These are phyloP conservation scores for Colletes latitarsis DNA, from an alignment of 1,140 invertebrate genomes.

Conservation along the genomic window DNA sequence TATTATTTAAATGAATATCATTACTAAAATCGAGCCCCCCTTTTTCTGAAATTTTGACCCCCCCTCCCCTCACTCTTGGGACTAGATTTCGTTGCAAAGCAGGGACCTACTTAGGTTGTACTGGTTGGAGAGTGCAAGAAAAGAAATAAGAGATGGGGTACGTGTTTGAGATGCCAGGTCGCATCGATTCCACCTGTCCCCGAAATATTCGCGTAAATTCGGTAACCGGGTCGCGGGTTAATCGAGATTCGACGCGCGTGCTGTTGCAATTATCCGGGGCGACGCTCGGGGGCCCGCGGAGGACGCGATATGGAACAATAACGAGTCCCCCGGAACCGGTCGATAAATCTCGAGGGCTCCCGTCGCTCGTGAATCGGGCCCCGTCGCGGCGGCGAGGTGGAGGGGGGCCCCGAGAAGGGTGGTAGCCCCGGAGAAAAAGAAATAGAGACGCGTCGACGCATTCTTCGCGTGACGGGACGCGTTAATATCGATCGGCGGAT, in stretches of 20 bases:
- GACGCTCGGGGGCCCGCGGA: not conserved
- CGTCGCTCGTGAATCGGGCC: slow-evolving; percentile 21
- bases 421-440: slow-evolving; percentile 34
- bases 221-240: not conserved
- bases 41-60: too few species aligned
- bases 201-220: slow-evolving; percentile 5
- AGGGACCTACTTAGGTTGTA: too few species aligned
- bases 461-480: slow-evolving; percentile 61
- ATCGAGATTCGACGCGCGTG: slow-evolving; percentile 24
- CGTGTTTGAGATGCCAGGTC: too few species aligned
- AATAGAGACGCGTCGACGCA: slow-evolving; percentile 55
- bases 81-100: too few species aligned
- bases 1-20: too few species aligned
- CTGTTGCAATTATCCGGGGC: slow-evolving; percentile 1
- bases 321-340: slow-evolving; percentile 29
- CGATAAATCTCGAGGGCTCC: slow-evolving; percentile 46
- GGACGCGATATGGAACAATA: slow-evolving; percentile 42
- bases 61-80: too few species aligned
- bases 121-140: too few species aligned
- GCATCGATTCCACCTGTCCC: too few species aligned
- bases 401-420: slow-evolving; percentile 6
- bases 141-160: too few species aligned
- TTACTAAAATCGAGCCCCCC: too few species aligned
- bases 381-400: not conserved
- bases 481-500: slow-evolving; percentile 57